These are phyloP conservation scores for Empidonax traillii DNA, from an alignment of 2,113 vertebrate genomes.

Conservation along the genomic window DNA sequence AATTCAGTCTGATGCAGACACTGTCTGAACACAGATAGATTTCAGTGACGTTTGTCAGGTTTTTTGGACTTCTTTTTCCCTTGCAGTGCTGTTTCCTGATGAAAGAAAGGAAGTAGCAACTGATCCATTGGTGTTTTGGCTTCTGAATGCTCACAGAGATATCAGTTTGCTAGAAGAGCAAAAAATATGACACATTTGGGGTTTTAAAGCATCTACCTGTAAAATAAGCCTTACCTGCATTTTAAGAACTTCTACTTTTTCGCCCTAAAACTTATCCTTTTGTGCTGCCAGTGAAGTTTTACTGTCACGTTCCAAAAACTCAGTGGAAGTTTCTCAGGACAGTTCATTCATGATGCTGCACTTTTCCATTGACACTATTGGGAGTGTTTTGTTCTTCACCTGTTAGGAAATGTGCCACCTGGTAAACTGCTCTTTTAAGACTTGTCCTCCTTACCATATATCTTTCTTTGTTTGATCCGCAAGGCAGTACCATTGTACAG, in stretches of 20 bases:
- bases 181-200: neutral
- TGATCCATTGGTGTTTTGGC: neutral
- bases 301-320: neutral
- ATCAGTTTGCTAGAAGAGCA: neutral
- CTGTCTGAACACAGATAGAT: neutral
- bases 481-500: neutral
- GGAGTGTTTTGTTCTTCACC: neutral
- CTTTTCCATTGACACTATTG: neutral
- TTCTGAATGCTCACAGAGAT: neutral
- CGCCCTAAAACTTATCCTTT: neutral
- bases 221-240: neutral
- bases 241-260: neutral
- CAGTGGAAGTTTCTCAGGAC: neutral
- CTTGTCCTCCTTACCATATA: neutral
- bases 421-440: neutral
- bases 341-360: fast-evolving
- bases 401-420: neutral
- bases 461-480: neutral
- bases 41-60: neutral
- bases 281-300: neutral
- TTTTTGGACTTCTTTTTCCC: neutral
- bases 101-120: neutral
- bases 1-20: neutral
- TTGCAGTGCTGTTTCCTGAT: neutral
- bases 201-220: neutral